These are phyloP conservation scores for Ochropacha duplaris DNA, from an alignment of 2,888 invertebrate genomes.

Conservation along the genomic window DNA sequence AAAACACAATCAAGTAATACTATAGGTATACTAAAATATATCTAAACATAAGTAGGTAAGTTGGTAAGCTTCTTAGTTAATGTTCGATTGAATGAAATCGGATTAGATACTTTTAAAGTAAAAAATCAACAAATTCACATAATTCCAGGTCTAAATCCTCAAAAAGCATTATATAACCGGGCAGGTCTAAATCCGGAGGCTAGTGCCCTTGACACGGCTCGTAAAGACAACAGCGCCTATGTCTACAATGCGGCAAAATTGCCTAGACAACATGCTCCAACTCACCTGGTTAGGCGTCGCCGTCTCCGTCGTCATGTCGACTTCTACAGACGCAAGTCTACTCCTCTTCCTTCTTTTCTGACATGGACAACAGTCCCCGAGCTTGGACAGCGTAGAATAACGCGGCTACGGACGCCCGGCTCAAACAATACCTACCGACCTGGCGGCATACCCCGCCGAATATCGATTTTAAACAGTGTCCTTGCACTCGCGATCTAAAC, in stretches of 20 bases:
- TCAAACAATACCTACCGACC: slow-evolving; percentile 28
- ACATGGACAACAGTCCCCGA: slow-evolving; percentile 73
- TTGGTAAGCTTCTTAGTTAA: no score
- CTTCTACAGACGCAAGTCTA: slow-evolving; percentile 64
- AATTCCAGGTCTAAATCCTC: background rate
- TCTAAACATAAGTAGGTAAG: no score
- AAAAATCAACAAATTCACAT: background rate
- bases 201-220: slow-evolving; percentile 56
- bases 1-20: no score
- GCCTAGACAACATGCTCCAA: slow-evolving; percentile 11
- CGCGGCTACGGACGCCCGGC: slow-evolving; percentile 29
- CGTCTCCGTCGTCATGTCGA: slow-evolving; percentile 79
- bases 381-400: slow-evolving; percentile 57
- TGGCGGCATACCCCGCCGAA: slow-evolving; percentile 38
- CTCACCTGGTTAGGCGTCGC: slow-evolving; percentile 79
- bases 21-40: no score
- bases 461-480: slow-evolving; percentile 61
- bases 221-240: slow-evolving; percentile 35
- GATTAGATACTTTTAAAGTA: background rate
- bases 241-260: slow-evolving; percentile 49
- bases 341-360: slow-evolving; percentile 66
- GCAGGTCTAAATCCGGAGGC: slow-evolving; percentile 42
- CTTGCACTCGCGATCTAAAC: slow-evolving; percentile 47
- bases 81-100: background rate
- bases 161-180: slow-evolving; percentile 43